Evolutionary conservation across 2,888 invertebrate genomes (phyloP).

Genomic region (Prostheceraeus crozeri): DNA sequence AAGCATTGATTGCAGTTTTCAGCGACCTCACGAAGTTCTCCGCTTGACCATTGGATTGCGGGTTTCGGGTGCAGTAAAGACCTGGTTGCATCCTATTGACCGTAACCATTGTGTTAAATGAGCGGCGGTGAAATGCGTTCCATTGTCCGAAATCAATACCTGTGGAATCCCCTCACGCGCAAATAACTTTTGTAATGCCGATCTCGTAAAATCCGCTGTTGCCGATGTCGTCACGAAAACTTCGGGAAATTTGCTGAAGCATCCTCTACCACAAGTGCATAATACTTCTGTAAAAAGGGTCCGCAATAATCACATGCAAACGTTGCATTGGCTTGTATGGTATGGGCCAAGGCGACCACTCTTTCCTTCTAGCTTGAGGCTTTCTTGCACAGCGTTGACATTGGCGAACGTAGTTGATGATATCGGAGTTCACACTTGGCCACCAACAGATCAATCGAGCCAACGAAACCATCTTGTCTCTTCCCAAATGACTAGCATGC

Average conservation of each 20-base stretch:
- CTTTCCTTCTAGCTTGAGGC: background rate
- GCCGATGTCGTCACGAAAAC: slow-evolving; percentile 20
- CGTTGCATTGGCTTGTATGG: slow-evolving; percentile 23
- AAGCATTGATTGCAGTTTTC: slow-evolving; percentile 10
- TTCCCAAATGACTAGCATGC: background rate
- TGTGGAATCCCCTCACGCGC: background rate
- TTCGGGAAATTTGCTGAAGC: slow-evolving; percentile 9
- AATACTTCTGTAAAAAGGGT: slow-evolving; percentile 8
- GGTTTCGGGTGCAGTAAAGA: background rate
- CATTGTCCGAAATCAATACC: background rate
- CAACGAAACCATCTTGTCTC: slow-evolving; percentile 6
- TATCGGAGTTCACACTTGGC: slow-evolving; percentile 11
- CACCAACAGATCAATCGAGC: slow-evolving; percentile 16
- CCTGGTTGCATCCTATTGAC: background rate
- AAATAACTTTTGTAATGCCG: slow-evolving; percentile 15
- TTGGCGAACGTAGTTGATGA: background rate
- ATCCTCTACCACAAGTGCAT: slow-evolving; percentile 11
- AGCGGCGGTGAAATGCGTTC: slow-evolving; percentile 6
- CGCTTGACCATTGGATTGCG: slow-evolving; percentile 12
- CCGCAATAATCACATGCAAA: slow-evolving; percentile 7
- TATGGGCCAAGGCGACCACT: slow-evolving; percentile 9
- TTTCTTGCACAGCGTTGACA: slow-evolving; percentile 12
- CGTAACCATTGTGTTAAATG: slow-evolving; percentile 3
- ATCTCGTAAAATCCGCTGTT: background rate
- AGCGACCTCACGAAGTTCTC: slow-evolving; percentile 6